Evolutionary conservation across 2,888 invertebrate species (phyloP).

Genomic region (Epistrophe grossulariae): DNA sequence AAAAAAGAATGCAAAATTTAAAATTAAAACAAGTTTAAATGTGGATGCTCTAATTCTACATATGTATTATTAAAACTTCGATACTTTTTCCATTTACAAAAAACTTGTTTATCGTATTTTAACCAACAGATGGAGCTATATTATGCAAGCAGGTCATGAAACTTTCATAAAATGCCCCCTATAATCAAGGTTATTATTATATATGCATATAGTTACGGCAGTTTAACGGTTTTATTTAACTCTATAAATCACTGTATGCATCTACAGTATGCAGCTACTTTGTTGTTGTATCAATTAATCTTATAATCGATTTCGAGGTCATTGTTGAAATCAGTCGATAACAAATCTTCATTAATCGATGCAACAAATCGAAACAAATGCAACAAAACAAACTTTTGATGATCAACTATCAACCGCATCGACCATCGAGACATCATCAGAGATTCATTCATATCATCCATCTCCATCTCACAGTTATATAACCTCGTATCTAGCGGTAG

Average conservation of each 20-base stretch:
- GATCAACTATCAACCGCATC: neutral
- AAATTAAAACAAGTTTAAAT: neutral
- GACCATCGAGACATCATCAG: neutral
- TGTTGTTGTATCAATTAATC: constrained; percentile 33
- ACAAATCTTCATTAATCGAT: constrained; percentile 30
- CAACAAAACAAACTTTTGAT: constrained; percentile 39
- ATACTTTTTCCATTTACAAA: neutral
- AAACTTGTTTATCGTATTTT: neutral
- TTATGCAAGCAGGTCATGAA: neutral
- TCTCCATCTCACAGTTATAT: constrained; percentile 60
- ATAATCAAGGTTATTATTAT: constrained; percentile 1
- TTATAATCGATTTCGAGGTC: constrained; percentile 14
- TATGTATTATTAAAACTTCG: no score
- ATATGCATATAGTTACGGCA: constrained; percentile 10
- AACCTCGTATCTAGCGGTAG: constrained; percentile 39
- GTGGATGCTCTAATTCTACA: neutral
- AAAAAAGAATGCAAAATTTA: neutral
- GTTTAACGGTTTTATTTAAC: constrained; percentile 3
- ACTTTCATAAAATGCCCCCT: neutral
- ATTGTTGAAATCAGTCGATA: constrained; percentile 26
- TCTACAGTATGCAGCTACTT: constrained; percentile 3
- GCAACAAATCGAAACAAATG: constrained; percentile 46
- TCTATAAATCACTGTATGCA: constrained; percentile 38
- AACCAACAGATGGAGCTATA: neutral
- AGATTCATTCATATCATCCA: constrained; percentile 28